Evolutionary conservation across 1,140 invertebrate species (phyloP).

Genomic region (Marisa cornuarietis): DNA sequence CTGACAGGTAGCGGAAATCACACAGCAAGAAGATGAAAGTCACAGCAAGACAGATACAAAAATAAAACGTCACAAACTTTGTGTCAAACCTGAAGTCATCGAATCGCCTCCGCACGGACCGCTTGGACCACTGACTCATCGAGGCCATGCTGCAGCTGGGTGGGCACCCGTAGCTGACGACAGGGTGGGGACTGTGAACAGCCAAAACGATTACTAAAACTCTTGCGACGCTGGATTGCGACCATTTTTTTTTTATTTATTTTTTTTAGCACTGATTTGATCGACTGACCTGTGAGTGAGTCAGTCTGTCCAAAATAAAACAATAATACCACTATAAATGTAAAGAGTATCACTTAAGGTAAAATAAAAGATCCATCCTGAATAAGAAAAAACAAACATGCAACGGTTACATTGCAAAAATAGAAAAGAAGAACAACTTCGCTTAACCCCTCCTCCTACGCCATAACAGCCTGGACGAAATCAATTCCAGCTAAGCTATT

Average conservation of each 20-base stretch:
- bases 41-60: constrained; percentile 1
- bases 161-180: constrained; percentile 11
- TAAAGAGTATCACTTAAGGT: too few species aligned
- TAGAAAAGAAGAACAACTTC: too few species aligned
- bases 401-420: too few species aligned
- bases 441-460: too few species aligned
- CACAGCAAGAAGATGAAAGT: constrained; percentile 6
- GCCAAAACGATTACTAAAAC: background rate
- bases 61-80: background rate
- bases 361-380: too few species aligned
- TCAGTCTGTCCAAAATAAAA: too few species aligned
- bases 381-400: too few species aligned
- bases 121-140: constrained; percentile 8
- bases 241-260: too few species aligned
- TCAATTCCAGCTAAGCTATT: too few species aligned
- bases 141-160: background rate
- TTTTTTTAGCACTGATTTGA: too few species aligned
- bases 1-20: background rate
- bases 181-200: constrained; percentile 2
- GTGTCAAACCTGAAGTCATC: constrained; percentile 18
- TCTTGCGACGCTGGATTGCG: background rate
- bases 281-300: background rate
- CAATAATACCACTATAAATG: background rate
- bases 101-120: constrained; percentile 5
- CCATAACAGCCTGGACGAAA: too few species aligned